Evolutionary conservation across 2,888 invertebrate genomes (phyloP).

Genomic region (Geotrupes spiniger): DNA sequence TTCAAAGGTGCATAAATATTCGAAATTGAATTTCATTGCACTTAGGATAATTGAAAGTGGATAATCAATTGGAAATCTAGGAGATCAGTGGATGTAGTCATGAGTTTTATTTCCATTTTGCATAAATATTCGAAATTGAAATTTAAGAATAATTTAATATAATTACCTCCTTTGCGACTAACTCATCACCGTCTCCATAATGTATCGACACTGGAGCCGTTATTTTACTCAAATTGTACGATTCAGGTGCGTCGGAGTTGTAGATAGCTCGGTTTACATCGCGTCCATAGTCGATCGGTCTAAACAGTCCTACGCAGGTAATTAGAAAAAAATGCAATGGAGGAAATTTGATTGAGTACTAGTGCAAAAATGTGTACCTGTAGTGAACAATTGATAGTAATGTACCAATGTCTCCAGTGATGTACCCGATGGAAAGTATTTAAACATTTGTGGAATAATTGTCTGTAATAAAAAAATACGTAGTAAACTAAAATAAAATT

Average conservation of each 20-base stretch:
- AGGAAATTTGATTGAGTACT: too few relatives aligned
- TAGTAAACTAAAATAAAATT: too few relatives aligned
- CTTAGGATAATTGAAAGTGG: too few relatives aligned
- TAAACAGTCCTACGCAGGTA: constrained; percentile 6
- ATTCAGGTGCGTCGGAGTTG: constrained; percentile 35
- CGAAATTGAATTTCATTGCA: too few relatives aligned
- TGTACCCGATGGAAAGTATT: constrained; percentile 53
- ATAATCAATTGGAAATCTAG: too few relatives aligned
- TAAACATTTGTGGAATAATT: constrained; percentile 38
- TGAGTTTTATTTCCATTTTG: too few relatives aligned
- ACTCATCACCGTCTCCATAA: constrained; percentile 54
- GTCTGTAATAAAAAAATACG: constrained; percentile 37
- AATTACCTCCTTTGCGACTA: constrained; percentile 53
- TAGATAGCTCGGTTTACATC: constrained; percentile 12
- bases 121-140: too few relatives aligned
- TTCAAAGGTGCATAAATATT: too few relatives aligned
- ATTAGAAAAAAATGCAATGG: too few relatives aligned
- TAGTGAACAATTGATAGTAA: constrained; percentile 42
- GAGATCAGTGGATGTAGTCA: too few relatives aligned
- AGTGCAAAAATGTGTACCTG: constrained; percentile 31
- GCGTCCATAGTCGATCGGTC: constrained; percentile 15
- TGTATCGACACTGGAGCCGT: constrained; percentile 54
- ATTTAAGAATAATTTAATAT: too few relatives aligned
- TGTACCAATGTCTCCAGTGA: constrained; percentile 52
- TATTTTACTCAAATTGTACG: constrained; percentile 50